Conservation (phyloP, 2,113 vertebrate species). For the Willisornis vidua region DNA sequence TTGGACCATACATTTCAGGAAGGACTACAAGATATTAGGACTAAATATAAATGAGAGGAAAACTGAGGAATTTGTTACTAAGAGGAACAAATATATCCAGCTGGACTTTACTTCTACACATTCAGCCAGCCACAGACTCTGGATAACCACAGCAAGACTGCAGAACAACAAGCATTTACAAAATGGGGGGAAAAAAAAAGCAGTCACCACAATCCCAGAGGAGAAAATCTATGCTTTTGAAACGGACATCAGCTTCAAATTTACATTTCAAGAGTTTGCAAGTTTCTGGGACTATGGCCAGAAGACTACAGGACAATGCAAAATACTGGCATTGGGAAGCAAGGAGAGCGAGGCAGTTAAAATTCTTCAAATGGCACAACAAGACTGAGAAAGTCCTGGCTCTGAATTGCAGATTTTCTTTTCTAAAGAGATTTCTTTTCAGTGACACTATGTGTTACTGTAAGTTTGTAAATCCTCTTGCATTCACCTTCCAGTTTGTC, state of each 20-base stretch:
- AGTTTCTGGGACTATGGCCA: background rate
- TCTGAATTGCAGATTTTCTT: background rate
- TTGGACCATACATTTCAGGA: slow-evolving; percentile 30
- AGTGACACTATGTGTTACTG: background rate
- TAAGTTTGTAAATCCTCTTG: background rate
- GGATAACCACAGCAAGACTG: background rate
- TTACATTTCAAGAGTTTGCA: background rate
- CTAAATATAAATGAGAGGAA: slow-evolving; percentile 18
- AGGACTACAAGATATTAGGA: background rate
- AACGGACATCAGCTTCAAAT: background rate
- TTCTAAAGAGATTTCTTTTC: background rate
- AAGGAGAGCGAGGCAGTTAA: background rate
- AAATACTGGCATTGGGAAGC: background rate
- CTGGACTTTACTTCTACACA: background rate
- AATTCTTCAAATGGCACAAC: background rate
- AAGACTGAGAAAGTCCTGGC: background rate
- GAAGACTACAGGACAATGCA: background rate
- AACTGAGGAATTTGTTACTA: background rate
- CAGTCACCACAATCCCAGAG: background rate
- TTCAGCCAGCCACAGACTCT: background rate
- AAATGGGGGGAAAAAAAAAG: background rate
- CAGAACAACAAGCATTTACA: background rate
- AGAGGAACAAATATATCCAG: background rate
- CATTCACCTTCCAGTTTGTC: background rate
- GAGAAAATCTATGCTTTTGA: background rate